Base-by-base conservation (phyloP, 2,113 vertebrate genomes). In the Panthera tigris region DNA sequence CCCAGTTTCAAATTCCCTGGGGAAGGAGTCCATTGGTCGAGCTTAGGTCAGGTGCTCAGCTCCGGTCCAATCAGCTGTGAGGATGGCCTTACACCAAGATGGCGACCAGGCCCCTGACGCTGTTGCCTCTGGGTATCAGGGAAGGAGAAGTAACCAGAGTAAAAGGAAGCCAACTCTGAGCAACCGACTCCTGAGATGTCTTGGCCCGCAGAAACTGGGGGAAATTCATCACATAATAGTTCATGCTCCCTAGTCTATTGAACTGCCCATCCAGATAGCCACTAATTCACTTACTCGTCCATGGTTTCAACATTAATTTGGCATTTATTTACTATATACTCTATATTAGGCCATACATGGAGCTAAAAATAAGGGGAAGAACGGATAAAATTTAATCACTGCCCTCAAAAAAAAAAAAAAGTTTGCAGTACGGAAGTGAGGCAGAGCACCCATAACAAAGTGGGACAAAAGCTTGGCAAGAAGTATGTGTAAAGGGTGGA, bases 1-100 rank as follows among this genome's bases (percentile, higher is more conserved):
- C 39, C 48, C 68, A 31, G n/a, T 65, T 81, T 92, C 41, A 71
- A 41, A 91, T 63, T 91, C 41, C 39, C 88, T 82, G 65, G 23
- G 81, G 88, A 68, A 48, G 88, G 11, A 36, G 50, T n/a, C 41
- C 50, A 57, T 7, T 29, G 82, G 88, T 15, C 55, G 57, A 45
- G 14, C 82, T 19, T 50, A 71, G 80, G 6, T 84, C 81, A 65
- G 25, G 66, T 21, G 52, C 52, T 76, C 18, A 29, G 86, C 21
- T 41, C 52, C 65, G 73, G 55, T 41, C 57, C 86, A 76, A n/a
- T 76, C 69, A 91, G 36, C 52, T 33, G 66, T 63, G 61, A 16
- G 41, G 82, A 66, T 19, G 25, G 21, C 15, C 1, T 65, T 65
- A 39, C 4, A 23, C 21, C 74, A 27, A 79, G 5, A 57, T 18